phyloP scores from a whole-genome alignment of 2,113 vertebrate species.

The Brevimyrus niger region DNA sequence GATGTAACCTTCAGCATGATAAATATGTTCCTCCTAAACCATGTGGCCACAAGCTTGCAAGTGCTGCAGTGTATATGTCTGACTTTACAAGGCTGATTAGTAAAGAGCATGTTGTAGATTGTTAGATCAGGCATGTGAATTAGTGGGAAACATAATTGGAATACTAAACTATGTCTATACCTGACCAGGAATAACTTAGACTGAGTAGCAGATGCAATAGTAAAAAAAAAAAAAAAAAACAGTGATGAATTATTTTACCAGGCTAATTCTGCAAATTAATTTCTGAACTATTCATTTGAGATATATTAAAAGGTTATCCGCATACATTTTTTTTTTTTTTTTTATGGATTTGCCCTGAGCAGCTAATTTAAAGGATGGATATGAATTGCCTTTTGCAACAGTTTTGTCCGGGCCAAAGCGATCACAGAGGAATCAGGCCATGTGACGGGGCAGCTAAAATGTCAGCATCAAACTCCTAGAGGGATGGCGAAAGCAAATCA shows the following conservation, averaged over 20 bases:
- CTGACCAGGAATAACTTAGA: background rate
- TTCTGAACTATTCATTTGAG: background rate
- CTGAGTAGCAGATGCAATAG: background rate
- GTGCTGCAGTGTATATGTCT: background rate
- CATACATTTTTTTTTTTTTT: slow-evolving; percentile 6
- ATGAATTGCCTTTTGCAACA: slow-evolving; percentile 14
- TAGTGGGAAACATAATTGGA: background rate
- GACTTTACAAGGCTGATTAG: background rate
- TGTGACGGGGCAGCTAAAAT: slow-evolving; percentile 17
- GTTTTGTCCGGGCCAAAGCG: slow-evolving; percentile 5
- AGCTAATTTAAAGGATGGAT: slow-evolving; percentile 27
- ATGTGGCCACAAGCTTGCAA: background rate
- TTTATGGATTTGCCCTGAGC: slow-evolving; percentile 15
- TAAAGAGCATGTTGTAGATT: background rate
- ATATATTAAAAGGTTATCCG: slow-evolving; percentile 7
- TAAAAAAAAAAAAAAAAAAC: background rate
- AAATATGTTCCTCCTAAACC: background rate
- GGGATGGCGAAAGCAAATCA: slow-evolving; percentile 27
- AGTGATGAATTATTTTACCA: background rate
- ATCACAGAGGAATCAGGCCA: slow-evolving; percentile 6
- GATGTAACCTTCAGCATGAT: background rate
- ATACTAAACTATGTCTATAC: background rate
- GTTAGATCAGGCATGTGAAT: background rate
- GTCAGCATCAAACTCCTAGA: slow-evolving; percentile 28
- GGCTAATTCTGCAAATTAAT: background rate